Percentiles rank a stretch among this genome's conserved stretches.
These are phyloP conservation scores for Bombus difficillimus DNA, from an alignment of 1,140 invertebrate species.

Conservation along the genomic window DNA sequence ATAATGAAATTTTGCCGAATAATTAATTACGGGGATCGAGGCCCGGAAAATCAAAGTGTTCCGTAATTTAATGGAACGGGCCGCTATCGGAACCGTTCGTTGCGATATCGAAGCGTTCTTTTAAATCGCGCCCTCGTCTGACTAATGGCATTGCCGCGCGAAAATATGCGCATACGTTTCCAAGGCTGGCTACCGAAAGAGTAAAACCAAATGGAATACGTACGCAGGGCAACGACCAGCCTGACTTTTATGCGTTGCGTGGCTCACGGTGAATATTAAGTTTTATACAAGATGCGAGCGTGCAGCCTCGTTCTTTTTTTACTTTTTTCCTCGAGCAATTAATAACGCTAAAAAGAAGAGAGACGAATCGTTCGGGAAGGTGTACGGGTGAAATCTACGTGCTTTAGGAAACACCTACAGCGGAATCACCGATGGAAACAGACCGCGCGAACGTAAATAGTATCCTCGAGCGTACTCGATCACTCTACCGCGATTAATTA, in stretches of 20 bases:
- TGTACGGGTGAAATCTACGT: background rate
- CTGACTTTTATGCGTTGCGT: background rate
- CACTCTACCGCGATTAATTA: conserved; percentile 24
- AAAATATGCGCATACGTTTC: conserved; percentile 28
- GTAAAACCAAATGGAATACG: background rate
- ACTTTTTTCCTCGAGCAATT: background rate
- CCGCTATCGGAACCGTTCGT: background rate
- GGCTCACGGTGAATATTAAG: background rate
- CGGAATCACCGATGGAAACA: background rate
- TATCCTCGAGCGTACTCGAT: background rate
- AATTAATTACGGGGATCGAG: conserved; percentile 23
- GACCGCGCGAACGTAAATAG: background rate
- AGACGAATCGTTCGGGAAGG: background rate
- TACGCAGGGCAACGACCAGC: background rate
- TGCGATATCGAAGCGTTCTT: conserved; percentile 5
- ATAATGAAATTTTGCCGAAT: conserved; percentile 40
- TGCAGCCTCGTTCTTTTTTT: too few relatives aligned
- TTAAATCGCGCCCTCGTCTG: conserved; percentile 17
- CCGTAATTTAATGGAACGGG: conserved; percentile 25
- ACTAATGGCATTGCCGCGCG: conserved; percentile 21
- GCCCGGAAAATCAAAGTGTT: conserved; percentile 13
- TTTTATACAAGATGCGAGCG: background rate
- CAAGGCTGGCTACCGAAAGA: background rate
- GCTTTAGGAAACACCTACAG: background rate
- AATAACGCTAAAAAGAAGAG: too few relatives aligned